Conservation (phyloP, 2,113 vertebrate species). For the Panurus biarmicus region DNA sequence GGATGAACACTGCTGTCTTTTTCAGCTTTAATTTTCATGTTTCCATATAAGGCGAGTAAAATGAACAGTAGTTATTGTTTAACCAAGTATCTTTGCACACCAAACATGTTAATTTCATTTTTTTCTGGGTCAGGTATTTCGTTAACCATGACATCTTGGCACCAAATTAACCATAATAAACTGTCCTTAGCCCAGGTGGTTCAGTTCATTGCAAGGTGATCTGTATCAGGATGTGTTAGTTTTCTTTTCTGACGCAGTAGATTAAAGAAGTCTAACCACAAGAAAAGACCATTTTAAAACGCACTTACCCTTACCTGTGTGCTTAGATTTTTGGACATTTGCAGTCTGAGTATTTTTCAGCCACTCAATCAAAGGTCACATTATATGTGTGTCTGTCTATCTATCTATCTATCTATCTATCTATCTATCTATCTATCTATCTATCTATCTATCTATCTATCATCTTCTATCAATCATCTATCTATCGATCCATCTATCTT, state of each 20-base stretch:
- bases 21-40: conserved; percentile 16
- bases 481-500: not conserved
- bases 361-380: not conserved
- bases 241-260: not conserved
- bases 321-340: not conserved
- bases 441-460: not conserved
- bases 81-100: conserved; percentile 1
- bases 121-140: not conserved
- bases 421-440: not conserved
- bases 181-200: not conserved
- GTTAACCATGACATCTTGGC: not conserved
- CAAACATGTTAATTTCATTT: not conserved
- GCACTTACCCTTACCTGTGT: not conserved
- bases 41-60: not conserved
- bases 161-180: not conserved
- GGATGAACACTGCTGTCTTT: not conserved
- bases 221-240: not conserved
- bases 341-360: not conserved
- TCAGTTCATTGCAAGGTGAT: not conserved
- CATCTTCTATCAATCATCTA: too few species aligned
- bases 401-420: not conserved
- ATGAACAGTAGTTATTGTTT: not conserved
- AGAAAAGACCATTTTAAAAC: not conserved
- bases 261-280: not conserved
- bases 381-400: not conserved